A percentile compares a stretch with the other conserved stretches of the same genome.
These are phyloP conservation scores for Phanerotoma sp. DNA, from an alignment of 2,888 invertebrate genomes.

Conservation along the genomic window DNA sequence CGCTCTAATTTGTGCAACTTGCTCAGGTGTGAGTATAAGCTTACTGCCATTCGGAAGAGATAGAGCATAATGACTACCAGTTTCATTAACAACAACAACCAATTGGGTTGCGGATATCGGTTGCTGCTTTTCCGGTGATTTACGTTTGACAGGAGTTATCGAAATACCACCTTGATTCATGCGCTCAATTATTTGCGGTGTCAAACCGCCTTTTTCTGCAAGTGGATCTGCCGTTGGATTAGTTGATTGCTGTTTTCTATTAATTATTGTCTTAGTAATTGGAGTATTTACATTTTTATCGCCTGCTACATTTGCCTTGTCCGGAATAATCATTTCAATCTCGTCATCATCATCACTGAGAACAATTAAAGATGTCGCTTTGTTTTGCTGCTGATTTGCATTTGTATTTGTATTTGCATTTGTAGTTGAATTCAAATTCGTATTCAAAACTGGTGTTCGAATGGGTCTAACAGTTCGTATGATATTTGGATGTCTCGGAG, in stretches of 20 bases:
- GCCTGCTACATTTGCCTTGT: conserved; percentile 30
- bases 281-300: background rate
- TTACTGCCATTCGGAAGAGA: conserved; percentile 55
- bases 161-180: conserved; percentile 54
- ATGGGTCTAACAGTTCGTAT: conserved; percentile 25
- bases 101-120: conserved; percentile 42
- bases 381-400: conserved; percentile 24
- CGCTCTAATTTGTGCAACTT: conserved; percentile 56
- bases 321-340: conserved; percentile 52
- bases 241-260: conserved; percentile 28
- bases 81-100: conserved; percentile 54
- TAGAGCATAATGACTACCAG: conserved; percentile 54
- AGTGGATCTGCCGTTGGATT: conserved; percentile 38
- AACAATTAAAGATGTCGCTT: conserved; percentile 50
- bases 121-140: conserved; percentile 31
- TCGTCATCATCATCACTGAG: conserved; percentile 55
- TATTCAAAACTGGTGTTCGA: no score
- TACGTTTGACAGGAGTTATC: conserved; percentile 49
- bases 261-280: background rate
- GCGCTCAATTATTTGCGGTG: conserved; percentile 50
- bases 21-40: conserved; percentile 54
- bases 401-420: conserved; percentile 1
- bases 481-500: background rate
- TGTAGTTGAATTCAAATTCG: conserved; percentile 10
- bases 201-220: conserved; percentile 31